Evolutionary conservation across 2,888 invertebrate genomes (phyloP), one percentile per base, ranked within the genome.

Genomic region (Lasioglossum zephyrum): DNA sequence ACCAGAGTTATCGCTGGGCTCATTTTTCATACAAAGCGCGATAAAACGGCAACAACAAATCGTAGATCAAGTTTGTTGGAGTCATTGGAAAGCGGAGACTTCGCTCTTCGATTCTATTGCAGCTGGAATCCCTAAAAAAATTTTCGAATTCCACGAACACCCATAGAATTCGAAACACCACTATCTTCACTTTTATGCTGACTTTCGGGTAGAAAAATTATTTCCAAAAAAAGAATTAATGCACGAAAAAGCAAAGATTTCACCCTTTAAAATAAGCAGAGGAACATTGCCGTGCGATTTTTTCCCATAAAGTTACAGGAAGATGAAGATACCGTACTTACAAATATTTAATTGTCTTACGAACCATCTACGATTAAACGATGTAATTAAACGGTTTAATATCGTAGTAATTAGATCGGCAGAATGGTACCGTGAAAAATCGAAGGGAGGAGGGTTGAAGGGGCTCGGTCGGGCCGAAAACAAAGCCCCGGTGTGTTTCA

Each of bases 161-260:
- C 0, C 53, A 2, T 31, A 3, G 8, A 53, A n/a, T 2, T 22
- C 9, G n/a, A 9, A 22, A n/a, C n/a, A n/a, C 1, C 0, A 0
- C 9, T 9, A n/a, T n/a, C 53, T n/a, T 53, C 9, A 4, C 2
- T n/a, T n/a, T 53, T 22, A 13, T 9, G 9, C 22, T n/a, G 3
- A 9, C 9, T 2, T 3, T 3, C 3, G 9, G 1, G 3, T n/a
- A 9, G 0, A 53, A n/a, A n/a, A 22, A n/a, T n/a, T n/a, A n/a
- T 53, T 53, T 22, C 0, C 0, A n/a, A 1, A 9, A 53, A 1
- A 53, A 1, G 0, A 53, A n/a, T n/a, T 53, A 2, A 22, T 9
- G 3, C 3, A 9, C 9, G 9, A 0, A n/a, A 9, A 53, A 53
- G 53, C 9, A 22, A 8, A 9, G 22, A 53, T 9, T 53, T 3